Conservation (phyloP, 2,797 vertebrate genomes). For the Liparis tanakae region DNA sequence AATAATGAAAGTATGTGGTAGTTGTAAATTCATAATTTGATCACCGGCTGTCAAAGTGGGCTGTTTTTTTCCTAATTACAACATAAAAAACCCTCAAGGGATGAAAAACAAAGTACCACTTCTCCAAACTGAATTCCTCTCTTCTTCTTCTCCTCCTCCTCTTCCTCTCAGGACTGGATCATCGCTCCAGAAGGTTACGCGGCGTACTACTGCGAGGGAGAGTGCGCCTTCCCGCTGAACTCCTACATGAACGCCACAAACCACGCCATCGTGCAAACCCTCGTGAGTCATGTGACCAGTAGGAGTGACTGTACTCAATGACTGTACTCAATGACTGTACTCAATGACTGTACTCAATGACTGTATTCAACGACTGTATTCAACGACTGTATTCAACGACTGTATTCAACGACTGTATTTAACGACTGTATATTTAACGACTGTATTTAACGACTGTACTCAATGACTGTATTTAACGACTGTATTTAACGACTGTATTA, state of each 20-base stretch:
- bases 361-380: too few relatives aligned
- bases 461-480: too few relatives aligned
- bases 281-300: conserved; percentile 83
- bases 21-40: background rate
- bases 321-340: too few relatives aligned
- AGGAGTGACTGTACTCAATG: too few relatives aligned
- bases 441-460: too few relatives aligned
- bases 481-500: too few relatives aligned
- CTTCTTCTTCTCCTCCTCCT: background rate
- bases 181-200: conserved; percentile 97
- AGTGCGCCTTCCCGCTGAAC: conserved; percentile 96
- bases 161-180: conserved; percentile 92
- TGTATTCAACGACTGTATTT: too few relatives aligned
- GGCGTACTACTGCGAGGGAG: conserved; percentile 97
- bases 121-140: conserved; percentile 12
- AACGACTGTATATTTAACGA: too few relatives aligned
- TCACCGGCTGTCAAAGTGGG: background rate
- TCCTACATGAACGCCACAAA: conserved; percentile 99
- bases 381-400: too few relatives aligned
- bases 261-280: conserved; percentile 97
- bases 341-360: too few relatives aligned
- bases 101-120: background rate
- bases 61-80: background rate
- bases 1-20: background rate
- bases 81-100: background rate